Base-by-base conservation (phyloP, 1,140 invertebrate genomes). In the Calosoma granatense region DNA sequence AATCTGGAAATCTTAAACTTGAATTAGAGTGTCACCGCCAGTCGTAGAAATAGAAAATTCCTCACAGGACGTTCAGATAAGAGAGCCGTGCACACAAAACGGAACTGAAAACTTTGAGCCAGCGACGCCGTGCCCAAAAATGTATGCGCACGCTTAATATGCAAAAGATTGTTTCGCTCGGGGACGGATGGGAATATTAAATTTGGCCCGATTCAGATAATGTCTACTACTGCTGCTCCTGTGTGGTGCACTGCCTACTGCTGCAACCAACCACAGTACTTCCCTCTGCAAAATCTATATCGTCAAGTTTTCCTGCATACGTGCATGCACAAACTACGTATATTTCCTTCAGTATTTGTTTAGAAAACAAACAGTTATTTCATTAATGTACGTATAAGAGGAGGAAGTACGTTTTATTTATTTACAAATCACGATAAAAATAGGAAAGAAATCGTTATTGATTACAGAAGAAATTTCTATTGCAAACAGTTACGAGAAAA, bases 11-110 rank as follows among this genome's bases (percentile, higher is more conserved):
- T 62, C 59, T 62, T 62, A 62, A 62, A 62, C 61, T 62, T 62
- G 61, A 62, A 62, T 62, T 62, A 62, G 61, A 62, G 59, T 62
- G 61, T 62, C 61, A 62, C 61, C 59, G 61, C 54, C 61, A 62
- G 61, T 62, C 61, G 61, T 60, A 62, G 56, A 57, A 62, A 62
- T 62, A 62, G 59, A 60, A 60, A 60, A 61, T 59, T 61, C 56
- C 54, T 47, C 41, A 17, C 41, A 47, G 9, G 17, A 6, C 41
- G 23, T 54, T 58, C 59, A 62, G 59, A 62, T 62, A 62, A 59
- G 58, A 59, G 41, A 56, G 43, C 52, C 54, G 17, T 6, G 3
- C 17, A 17, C 41, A 47, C 41, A 47, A 6, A 47, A 47, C 17
- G 41, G 17, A 47, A 47, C 41, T 47, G 41, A 47, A 61, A 61